phyloP scores from a whole-genome alignment of 1,140 invertebrate species.

The Drosophila pseudoananassae region DNA sequence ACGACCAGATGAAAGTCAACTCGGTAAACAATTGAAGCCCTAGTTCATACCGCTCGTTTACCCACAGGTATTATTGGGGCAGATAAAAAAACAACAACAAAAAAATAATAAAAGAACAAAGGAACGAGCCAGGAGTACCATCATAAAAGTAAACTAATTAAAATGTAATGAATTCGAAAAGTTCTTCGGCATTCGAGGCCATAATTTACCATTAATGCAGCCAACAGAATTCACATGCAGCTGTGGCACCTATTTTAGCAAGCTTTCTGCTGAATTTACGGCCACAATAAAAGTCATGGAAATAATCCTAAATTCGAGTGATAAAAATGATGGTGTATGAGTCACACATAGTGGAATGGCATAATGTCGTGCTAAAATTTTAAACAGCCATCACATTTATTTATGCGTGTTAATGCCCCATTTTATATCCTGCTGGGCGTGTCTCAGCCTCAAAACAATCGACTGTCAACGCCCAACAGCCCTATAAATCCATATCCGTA shows the following conservation, averaged over 20 bases:
- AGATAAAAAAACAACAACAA: neutral
- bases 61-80: constrained; percentile 22
- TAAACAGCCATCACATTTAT: constrained; percentile 49
- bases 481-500: constrained; percentile 55
- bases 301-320: constrained; percentile 74
- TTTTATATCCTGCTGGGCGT: constrained; percentile 36
- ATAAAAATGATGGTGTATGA: constrained; percentile 48
- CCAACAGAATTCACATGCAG: constrained; percentile 58
- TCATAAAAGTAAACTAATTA: constrained; percentile 74
- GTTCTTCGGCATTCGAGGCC: constrained; percentile 59
- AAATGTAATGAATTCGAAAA: constrained; percentile 69
- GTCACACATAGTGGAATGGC: constrained; percentile 15
- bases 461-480: constrained; percentile 50
- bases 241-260: constrained; percentile 27
- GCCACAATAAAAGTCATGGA: constrained; percentile 70
- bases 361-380: constrained; percentile 48
- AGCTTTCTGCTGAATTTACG: constrained; percentile 56
- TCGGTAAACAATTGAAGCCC: constrained; percentile 55
- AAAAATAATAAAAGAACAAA: constrained; percentile 38
- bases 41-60: constrained; percentile 45
- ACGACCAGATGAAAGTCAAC: constrained; percentile 25
- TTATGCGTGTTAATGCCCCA: constrained; percentile 32
- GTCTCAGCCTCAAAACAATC: constrained; percentile 28
- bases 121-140: constrained; percentile 23
- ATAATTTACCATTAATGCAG: constrained; percentile 72